phyloP scores from a whole-genome alignment of 2,797 vertebrate species.

The Taenioides sp. region DNA sequence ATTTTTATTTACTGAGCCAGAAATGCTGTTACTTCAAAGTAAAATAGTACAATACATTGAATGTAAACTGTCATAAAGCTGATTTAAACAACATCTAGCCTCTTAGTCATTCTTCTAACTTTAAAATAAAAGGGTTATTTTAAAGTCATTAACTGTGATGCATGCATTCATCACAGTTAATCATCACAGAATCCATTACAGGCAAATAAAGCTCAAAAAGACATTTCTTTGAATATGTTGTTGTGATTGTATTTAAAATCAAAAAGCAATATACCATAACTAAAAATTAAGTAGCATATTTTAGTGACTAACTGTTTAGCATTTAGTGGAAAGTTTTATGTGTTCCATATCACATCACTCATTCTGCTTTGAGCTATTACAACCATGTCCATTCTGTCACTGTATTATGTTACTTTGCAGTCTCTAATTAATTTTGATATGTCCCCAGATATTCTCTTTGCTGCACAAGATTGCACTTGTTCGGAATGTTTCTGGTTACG shows the following conservation, averaged over 20 bases:
- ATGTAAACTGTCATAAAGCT: neutral
- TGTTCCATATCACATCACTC: neutral
- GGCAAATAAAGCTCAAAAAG: neutral
- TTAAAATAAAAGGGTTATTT: too few relatives aligned
- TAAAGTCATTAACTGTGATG: too few relatives aligned
- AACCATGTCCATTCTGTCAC: too few relatives aligned
- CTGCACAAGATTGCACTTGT: constrained; percentile 63
- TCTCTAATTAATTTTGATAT: constrained; percentile 42
- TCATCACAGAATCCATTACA: too few relatives aligned
- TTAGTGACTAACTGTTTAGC: neutral
- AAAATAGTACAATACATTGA: neutral
- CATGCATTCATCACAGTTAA: neutral
- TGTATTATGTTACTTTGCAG: constrained; percentile 31
- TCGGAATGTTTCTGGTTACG: constrained; percentile 50
- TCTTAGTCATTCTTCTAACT: neutral
- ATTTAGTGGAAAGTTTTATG: neutral
- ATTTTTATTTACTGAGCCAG: neutral
- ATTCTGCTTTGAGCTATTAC: neutral
- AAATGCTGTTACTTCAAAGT: neutral
- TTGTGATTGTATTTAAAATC: neutral
- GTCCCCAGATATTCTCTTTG: constrained; percentile 37
- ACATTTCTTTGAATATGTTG: neutral
- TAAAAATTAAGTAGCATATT: neutral
- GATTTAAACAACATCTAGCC: neutral
- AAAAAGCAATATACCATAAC: neutral